These are phyloP conservation scores for Cydia pomonella DNA, from an alignment of 1,140 invertebrate genomes.

Conservation along the genomic window DNA sequence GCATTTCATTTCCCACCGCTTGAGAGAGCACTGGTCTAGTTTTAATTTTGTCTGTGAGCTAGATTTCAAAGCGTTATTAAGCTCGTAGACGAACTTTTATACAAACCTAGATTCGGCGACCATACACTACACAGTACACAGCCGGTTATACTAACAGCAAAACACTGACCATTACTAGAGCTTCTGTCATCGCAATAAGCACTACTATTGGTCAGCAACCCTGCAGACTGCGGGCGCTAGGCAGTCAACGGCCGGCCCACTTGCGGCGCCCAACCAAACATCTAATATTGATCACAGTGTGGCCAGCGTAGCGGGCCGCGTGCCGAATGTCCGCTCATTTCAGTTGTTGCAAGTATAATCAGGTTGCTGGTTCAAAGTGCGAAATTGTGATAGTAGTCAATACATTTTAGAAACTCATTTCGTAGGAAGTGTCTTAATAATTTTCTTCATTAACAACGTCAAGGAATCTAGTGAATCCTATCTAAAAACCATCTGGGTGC, in stretches of 20 bases:
- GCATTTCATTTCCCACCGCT: no score
- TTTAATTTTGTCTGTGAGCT: not conserved
- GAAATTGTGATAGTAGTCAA: no score
- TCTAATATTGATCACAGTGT: slow-evolving; percentile 3
- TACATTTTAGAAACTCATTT: no score
- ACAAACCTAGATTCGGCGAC: not conserved
- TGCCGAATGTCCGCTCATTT: not conserved
- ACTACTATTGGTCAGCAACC: not conserved
- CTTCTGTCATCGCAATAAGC: not conserved
- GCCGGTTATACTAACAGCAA: no score
- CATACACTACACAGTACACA: no score
- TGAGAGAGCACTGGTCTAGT: no score
- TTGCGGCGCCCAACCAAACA: not conserved
- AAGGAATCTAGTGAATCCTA: no score
- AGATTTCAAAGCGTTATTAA: not conserved
- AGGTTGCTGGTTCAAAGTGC: no score
- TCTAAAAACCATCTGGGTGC: no score
- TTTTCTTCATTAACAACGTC: no score
- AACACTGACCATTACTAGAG: not conserved
- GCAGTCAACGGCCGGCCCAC: slow-evolving; percentile 14
- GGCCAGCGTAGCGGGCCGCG: not conserved
- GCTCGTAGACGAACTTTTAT: not conserved
- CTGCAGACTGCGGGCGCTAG: not conserved
- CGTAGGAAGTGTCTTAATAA: no score
- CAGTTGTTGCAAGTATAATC: no score